Evolutionary conservation across 2,797 vertebrate genomes (phyloP), one percentile per base, ranked within the genome.

Genomic region (Linurgus olivaceus): DNA sequence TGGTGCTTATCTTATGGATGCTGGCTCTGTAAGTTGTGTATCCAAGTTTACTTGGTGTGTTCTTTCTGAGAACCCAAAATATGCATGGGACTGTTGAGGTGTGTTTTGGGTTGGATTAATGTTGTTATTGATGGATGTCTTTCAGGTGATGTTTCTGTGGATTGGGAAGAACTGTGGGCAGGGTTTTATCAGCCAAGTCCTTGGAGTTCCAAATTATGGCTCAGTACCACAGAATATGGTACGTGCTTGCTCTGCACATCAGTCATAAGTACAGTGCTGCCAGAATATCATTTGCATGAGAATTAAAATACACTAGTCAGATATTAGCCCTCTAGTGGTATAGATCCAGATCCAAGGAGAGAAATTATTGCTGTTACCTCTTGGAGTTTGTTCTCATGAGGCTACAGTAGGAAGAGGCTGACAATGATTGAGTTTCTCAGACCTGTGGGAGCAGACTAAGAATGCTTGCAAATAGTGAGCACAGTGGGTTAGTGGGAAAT

Each of bases 1-100:
- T 17, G 99, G 98, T 63, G 99, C 99, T 70, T 99, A 99, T 95
- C 98, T 99, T 70, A 98, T 99, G 99, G 99, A 99, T 75, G 97
- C 98, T 80, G 99, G 99, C 97, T 98, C 97, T 79, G 99, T 99
- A 97, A 90, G 98, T 98, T 57, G 11, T 17, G 24, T 18, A 45
- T 13, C 45, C 45, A 15, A 0, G 59, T 61, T 52, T 38, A 18
- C 35, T 58, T 19, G 26, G 7, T 0, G 0, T 3, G 2, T 45
- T 75, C 31, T 51, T 80, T 52, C 33, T 72, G 51, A 86, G 54
- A 55, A 35, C 37, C 47, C 44, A 33, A 21, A 33, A 78, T 13
- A 10, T 5, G 15, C 44, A 38, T 4, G 5, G 48, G 42, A 17
- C 63, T 31, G 23, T 52, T 45, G 86, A 68, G 42, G 20, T 85